Evolutionary conservation across 2,113 vertebrate species (phyloP).

Genomic region (Canis aureus): DNA sequence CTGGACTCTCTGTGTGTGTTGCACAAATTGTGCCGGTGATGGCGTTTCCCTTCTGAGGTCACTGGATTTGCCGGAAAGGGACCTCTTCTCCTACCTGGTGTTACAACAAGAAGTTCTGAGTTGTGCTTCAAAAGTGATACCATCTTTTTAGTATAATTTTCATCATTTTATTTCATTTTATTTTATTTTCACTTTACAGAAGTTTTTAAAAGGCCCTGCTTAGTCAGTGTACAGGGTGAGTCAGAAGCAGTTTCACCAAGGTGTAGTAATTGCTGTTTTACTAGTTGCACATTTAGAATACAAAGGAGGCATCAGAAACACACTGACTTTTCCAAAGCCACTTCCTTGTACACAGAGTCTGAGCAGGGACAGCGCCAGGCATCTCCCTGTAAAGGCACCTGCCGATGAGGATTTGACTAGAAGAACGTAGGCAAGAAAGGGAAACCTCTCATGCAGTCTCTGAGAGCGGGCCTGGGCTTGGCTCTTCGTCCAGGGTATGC

Average conservation of each 20-base stretch:
- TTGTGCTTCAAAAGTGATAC: conserved; percentile 63
- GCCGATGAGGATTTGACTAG: not conserved
- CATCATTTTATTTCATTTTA: not conserved
- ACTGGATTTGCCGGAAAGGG: not conserved
- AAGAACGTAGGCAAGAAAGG: conserved; percentile 21
- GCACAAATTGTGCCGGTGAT: not conserved
- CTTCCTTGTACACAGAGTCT: conserved; percentile 32
- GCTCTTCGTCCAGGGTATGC: conserved; percentile 41
- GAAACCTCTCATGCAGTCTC: not conserved
- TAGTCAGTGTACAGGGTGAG: conserved; percentile 57
- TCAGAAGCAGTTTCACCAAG: conserved; percentile 32
- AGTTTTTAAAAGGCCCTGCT: conserved; percentile 51
- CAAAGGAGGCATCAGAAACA: conserved; percentile 57
- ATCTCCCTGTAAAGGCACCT: not conserved
- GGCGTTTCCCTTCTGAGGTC: not conserved
- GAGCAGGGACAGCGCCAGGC: not conserved
- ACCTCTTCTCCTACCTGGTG: conserved; percentile 29
- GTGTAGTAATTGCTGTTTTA: conserved; percentile 26
- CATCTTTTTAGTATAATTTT: conserved; percentile 66
- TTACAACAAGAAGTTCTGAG: conserved; percentile 57
- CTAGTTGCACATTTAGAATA: conserved; percentile 37
- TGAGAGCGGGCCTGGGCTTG: not conserved
- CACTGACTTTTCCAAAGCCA: conserved; percentile 18
- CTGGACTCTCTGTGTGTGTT: not conserved
- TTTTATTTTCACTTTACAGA: not conserved